Evolutionary conservation across 2,888 invertebrate species (phyloP).

Genomic region (Brachypalpus laphriformis): DNA sequence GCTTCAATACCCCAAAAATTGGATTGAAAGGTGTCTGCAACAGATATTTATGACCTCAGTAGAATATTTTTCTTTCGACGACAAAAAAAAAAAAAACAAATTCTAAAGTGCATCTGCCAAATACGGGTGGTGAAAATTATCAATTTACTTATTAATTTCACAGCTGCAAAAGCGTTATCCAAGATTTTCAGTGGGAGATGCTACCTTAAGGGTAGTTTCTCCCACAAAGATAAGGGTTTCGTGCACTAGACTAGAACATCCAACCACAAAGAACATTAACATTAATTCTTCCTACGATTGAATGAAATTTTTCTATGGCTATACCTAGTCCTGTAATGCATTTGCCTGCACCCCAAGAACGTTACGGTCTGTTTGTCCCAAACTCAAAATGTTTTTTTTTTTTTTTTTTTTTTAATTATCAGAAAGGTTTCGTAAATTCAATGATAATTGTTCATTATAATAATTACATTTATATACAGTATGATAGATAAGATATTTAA

Average conservation of each 20-base stretch:
- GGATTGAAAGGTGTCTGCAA: too few relatives aligned
- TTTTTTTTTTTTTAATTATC: neutral
- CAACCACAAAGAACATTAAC: too few relatives aligned
- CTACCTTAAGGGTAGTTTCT: constrained; percentile 4
- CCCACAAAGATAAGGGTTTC: neutral
- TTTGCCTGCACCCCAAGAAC: neutral
- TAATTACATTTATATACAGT: too few relatives aligned
- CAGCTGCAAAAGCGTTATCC: constrained; percentile 10
- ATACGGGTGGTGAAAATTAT: neutral
- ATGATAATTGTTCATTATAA: too few relatives aligned
- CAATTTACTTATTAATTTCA: constrained; percentile 22
- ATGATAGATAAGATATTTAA: too few relatives aligned
- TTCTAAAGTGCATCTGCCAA: neutral
- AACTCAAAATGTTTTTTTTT: too few relatives aligned
- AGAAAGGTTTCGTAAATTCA: too few relatives aligned
- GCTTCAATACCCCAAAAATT: too few relatives aligned
- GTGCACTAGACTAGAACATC: neutral
- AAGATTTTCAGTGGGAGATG: neutral
- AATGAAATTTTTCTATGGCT: neutral
- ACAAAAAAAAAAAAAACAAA: too few relatives aligned
- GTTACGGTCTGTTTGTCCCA: neutral
- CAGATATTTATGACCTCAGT: too few relatives aligned
- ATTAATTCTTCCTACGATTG: neutral
- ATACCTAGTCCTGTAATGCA: neutral
- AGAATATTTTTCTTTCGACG: too few relatives aligned